A percentile compares a stretch with the other conserved stretches of the same genome.
phyloP scores from a whole-genome alignment of 1,140 invertebrate genomes.

The Zeugodacus cucurbitae region DNA sequence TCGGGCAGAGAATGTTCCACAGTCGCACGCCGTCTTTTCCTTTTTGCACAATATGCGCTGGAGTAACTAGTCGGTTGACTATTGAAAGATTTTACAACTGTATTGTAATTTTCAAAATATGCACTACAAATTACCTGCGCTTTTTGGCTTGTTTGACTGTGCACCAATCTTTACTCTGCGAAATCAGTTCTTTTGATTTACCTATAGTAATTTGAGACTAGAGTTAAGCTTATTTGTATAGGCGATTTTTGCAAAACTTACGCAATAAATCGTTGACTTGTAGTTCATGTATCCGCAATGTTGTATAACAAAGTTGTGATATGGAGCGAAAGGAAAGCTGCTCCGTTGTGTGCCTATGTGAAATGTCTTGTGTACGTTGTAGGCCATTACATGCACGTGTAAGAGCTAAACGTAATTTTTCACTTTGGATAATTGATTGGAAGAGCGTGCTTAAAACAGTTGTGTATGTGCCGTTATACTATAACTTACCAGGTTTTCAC shows the following conservation, averaged over 20 bases:
- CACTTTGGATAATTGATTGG: background rate
- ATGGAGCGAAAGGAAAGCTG: constrained; percentile 36
- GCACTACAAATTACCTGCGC: constrained; percentile 15
- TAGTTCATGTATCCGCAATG: constrained; percentile 35
- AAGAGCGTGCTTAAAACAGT: background rate
- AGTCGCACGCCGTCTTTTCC: background rate
- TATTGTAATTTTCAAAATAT: background rate
- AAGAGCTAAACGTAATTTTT: constrained; percentile 22
- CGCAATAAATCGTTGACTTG: constrained; percentile 40
- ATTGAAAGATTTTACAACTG: background rate
- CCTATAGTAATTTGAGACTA: background rate
- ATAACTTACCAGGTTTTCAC: constrained; percentile 38
- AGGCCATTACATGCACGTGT: background rate
- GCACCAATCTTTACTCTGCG: background rate
- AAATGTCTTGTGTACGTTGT: background rate
- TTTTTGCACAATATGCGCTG: background rate
- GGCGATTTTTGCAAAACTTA: background rate
- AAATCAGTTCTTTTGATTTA: background rate
- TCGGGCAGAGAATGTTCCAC: background rate
- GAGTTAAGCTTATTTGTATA: background rate
- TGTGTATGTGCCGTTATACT: background rate
- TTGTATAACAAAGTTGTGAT: constrained; percentile 26
- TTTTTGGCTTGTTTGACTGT: background rate
- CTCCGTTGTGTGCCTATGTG: background rate
- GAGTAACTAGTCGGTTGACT: background rate